These are phyloP conservation scores for Phaenicophaeus curvirostris DNA, from an alignment of 2,797 vertebrate genomes.

Conservation along the genomic window DNA sequence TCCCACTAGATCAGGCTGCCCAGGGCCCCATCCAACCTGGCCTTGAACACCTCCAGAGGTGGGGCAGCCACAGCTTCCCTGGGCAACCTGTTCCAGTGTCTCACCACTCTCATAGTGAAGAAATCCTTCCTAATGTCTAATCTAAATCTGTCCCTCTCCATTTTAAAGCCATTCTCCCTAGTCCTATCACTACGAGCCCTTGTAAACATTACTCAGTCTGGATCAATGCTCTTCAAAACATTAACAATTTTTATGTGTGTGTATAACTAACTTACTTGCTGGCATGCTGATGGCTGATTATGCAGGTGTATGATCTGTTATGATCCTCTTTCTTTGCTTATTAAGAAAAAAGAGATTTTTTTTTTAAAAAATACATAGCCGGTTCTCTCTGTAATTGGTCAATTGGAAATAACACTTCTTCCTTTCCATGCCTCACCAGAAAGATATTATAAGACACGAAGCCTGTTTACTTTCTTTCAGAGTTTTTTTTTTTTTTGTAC, in stretches of 20 bases:
- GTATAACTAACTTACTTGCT: not conserved
- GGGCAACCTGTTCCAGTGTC: no score
- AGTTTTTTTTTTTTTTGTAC: conserved; percentile 38
- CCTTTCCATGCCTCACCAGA: conserved; percentile 14
- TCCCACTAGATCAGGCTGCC: no score
- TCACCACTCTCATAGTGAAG: no score
- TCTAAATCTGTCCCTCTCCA: no score
- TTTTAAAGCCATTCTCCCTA: no score
- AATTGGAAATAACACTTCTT: conserved; percentile 40
- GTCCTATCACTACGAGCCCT: no score
- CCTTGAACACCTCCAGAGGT: no score
- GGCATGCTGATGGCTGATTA: not conserved
- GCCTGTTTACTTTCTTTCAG: conserved; percentile 62
- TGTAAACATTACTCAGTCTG: not conserved
- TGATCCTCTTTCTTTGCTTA: not conserved
- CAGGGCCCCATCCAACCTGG: no score
- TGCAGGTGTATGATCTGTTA: conserved; percentile 1
- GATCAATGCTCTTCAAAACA: not conserved
- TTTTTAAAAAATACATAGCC: not conserved
- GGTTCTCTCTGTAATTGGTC: conserved; percentile 20
- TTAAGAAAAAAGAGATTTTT: not conserved
- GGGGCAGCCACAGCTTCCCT: no score
- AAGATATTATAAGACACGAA: conserved; percentile 25
- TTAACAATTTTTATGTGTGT: not conserved
- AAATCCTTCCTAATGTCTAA: no score